Percentiles rank a stretch among this genome's conserved stretches.
These are phyloP conservation scores for Cynoglossus semilaevis DNA, from an alignment of 2,113 vertebrate genomes.

Conservation along the genomic window DNA sequence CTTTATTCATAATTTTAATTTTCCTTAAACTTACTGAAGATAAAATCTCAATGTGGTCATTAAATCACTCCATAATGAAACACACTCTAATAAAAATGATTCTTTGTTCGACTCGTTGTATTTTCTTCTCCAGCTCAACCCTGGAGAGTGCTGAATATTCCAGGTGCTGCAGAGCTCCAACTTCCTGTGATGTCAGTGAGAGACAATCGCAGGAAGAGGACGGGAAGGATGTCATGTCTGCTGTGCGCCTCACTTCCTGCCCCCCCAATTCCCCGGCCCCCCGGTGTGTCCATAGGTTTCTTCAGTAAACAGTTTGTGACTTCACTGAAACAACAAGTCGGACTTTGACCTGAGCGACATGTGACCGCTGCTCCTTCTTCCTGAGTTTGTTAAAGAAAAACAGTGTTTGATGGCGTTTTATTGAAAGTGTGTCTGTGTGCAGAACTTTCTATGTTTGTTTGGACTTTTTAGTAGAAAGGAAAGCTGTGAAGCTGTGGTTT, in stretches of 20 bases:
- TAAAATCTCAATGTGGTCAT: too few species aligned
- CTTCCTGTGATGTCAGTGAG: conserved; percentile 67
- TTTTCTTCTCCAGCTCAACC: conserved; percentile 8
- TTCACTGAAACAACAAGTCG: conserved; percentile 27
- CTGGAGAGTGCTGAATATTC: conserved; percentile 9
- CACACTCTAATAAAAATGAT: too few species aligned
- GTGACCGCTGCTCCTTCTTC: conserved; percentile 18
- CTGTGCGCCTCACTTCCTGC: conserved; percentile 53
- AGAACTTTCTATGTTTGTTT: neutral
- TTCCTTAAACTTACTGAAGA: too few species aligned
- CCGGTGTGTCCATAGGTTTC: conserved; percentile 45
- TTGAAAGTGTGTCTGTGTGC: neutral
- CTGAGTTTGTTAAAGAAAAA: conserved; percentile 37
- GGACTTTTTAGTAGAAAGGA: neutral
- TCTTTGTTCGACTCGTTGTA: neutral
- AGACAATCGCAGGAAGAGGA: conserved; percentile 68
- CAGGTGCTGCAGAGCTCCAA: conserved; percentile 44
- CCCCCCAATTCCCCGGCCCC: conserved; percentile 27
- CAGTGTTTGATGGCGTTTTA: conserved; percentile 22
- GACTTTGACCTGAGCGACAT: conserved; percentile 25
- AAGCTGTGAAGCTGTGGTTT: too few species aligned
- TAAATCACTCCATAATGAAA: too few species aligned
- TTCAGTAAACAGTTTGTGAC: conserved; percentile 27
- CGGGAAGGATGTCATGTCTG: conserved; percentile 71
- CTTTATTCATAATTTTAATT: too few species aligned